Evolutionary conservation across 1,140 invertebrate genomes (phyloP).

Genomic region (Caerostris darwini): DNA sequence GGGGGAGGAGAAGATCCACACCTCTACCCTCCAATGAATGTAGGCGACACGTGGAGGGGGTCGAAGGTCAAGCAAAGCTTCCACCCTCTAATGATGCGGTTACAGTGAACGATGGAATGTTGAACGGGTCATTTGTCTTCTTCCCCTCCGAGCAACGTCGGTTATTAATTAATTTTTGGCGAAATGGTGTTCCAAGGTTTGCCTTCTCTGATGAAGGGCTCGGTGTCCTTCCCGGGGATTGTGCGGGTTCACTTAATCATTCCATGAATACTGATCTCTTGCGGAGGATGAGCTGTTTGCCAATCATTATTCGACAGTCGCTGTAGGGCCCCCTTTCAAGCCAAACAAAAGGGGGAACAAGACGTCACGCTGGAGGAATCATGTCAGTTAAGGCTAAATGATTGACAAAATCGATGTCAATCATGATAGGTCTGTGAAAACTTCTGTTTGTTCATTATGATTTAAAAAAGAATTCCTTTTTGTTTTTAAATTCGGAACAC

Average conservation of each 20-base stretch:
- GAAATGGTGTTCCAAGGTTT: slow-evolving; percentile 39
- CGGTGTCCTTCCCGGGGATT: slow-evolving; percentile 19
- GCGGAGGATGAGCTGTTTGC: slow-evolving; percentile 39
- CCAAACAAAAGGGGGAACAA: too few relatives aligned
- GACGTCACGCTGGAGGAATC: too few relatives aligned
- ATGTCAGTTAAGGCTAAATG: too few relatives aligned
- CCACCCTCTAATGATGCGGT: slow-evolving; percentile 76
- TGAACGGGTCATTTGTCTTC: slow-evolving; percentile 75
- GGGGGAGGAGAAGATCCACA: slow-evolving; percentile 9
- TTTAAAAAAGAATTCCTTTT: too few relatives aligned
- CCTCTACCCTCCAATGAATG: slow-evolving; percentile 73
- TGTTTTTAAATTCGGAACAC: too few relatives aligned
- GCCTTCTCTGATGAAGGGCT: slow-evolving; percentile 2
- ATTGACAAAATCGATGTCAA: too few relatives aligned
- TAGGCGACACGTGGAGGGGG: slow-evolving; percentile 74
- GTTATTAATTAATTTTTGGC: slow-evolving; percentile 76
- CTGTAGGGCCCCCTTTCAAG: background rate
- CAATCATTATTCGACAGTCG: slow-evolving; percentile 59
- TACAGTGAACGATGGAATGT: slow-evolving; percentile 72
- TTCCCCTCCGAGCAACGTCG: slow-evolving; percentile 48
- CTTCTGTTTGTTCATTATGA: too few relatives aligned
- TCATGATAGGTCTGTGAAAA: too few relatives aligned
- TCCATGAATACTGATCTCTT: slow-evolving; percentile 63
- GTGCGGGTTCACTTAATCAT: slow-evolving; percentile 56
- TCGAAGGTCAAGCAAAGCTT: slow-evolving; percentile 55